Conservation (phyloP, 2,888 invertebrate species). For the Drosophila peninsularis region DNA sequence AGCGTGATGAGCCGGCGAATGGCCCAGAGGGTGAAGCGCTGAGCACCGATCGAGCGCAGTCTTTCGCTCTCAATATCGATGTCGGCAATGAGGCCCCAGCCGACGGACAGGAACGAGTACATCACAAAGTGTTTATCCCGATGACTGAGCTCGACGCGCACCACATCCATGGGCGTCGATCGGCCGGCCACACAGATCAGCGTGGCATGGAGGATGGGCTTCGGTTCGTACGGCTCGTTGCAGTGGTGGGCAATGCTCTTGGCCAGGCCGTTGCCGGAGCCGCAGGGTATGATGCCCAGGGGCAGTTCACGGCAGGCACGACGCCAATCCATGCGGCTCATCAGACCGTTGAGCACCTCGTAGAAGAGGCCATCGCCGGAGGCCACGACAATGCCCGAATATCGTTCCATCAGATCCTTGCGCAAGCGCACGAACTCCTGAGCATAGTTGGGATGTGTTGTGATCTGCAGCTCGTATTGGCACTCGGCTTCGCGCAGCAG, state of each 20-base stretch:
- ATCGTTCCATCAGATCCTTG: constrained; percentile 87
- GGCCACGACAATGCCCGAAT: constrained; percentile 89
- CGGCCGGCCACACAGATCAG: constrained; percentile 91
- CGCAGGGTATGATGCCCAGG: constrained; percentile 96
- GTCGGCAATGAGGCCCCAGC: constrained; percentile 98
- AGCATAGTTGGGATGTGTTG: constrained; percentile 93
- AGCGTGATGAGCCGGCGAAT: constrained; percentile 93
- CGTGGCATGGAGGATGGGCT: constrained; percentile 92
- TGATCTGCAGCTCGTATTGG: constrained; percentile 94
- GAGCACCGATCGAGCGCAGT: constrained; percentile 93
- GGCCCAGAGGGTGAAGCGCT: constrained; percentile 96
- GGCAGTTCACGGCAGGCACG: constrained; percentile 91
- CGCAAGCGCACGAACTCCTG: constrained; percentile 89
- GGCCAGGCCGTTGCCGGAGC: constrained; percentile 98
- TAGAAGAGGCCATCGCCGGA: constrained; percentile 94
- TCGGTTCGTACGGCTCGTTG: constrained; percentile 92
- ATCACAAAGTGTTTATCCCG: constrained; percentile 86
- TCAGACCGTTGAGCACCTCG: constrained; percentile 95
- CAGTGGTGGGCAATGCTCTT: constrained; percentile 92
- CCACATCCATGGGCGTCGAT: constrained; percentile 92
- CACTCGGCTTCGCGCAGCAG: constrained; percentile 94
- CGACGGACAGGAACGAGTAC: constrained; percentile 97
- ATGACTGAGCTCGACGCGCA: constrained; percentile 90
- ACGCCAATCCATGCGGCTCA: constrained; percentile 95
- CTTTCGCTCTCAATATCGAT: constrained; percentile 99